Percentiles rank a stretch among this genome's conserved stretches.
phyloP scores from a whole-genome alignment of 2,888 invertebrate species.

The Phyllotreta cruciferae region DNA sequence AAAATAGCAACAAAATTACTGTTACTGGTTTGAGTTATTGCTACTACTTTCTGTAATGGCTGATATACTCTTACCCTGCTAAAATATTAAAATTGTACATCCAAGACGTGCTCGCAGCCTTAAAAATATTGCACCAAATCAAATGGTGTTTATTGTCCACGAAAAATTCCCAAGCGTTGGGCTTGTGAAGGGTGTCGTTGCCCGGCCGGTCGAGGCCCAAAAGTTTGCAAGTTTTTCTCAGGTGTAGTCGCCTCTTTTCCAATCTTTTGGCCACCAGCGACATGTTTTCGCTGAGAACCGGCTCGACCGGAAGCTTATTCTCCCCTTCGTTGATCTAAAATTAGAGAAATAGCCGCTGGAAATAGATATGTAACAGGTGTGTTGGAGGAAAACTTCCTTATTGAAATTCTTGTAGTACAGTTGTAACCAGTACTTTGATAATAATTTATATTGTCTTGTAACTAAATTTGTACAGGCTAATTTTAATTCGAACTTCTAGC shows the following conservation, averaged over 20 bases:
- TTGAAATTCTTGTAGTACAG: no score
- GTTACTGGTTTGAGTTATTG: no score
- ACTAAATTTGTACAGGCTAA: no score
- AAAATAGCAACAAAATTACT: no score
- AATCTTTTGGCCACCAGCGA: slow-evolving; percentile 68
- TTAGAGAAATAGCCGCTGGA: background rate
- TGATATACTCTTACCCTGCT: slow-evolving; percentile 67
- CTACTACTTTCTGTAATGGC: no score
- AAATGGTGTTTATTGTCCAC: slow-evolving; percentile 81
- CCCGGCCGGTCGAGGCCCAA: slow-evolving; percentile 68
- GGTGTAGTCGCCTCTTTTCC: slow-evolving; percentile 65
- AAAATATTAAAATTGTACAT: slow-evolving; percentile 90
- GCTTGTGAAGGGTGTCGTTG: slow-evolving; percentile 68
- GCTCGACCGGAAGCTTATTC: slow-evolving; percentile 24
- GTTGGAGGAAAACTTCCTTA: background rate
- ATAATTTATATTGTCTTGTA: no score
- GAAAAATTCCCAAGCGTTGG: slow-evolving; percentile 87
- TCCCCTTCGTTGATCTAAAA: slow-evolving; percentile 27
- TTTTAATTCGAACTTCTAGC: no score
- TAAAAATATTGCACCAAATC: slow-evolving; percentile 85
- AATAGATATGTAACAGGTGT: background rate
- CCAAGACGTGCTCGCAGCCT: slow-evolving; percentile 90
- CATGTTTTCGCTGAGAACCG: slow-evolving; percentile 59
- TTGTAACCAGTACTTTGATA: no score
- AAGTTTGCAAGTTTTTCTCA: slow-evolving; percentile 66